Conservation (phyloP, 2,888 invertebrate genomes). For the Auanema freiburgensis region DNA sequence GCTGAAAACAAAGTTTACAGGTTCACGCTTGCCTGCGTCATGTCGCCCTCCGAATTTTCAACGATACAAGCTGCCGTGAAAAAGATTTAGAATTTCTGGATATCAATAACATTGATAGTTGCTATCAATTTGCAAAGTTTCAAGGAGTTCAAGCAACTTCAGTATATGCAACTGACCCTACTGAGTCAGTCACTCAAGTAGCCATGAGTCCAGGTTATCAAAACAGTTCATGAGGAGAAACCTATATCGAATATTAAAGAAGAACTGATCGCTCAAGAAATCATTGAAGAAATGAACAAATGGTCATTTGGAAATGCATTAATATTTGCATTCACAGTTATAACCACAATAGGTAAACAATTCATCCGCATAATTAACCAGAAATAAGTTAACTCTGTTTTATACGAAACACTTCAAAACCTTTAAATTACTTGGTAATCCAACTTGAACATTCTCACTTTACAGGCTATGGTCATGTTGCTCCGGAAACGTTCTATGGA, state of each 20-base stretch:
- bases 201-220: slow-evolving; percentile 4
- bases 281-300: slow-evolving; percentile 26
- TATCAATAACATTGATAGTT: slow-evolving; percentile 35
- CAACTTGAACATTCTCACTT: slow-evolving; percentile 21
- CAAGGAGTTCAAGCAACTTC: slow-evolving; percentile 5
- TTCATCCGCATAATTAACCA: slow-evolving; percentile 6
- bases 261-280: slow-evolving; percentile 13
- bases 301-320: slow-evolving; percentile 58
- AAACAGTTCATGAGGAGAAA: no score
- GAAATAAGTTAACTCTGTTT: not conserved
- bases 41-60: slow-evolving; percentile 23
- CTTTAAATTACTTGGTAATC: no score
- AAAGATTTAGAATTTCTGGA: slow-evolving; percentile 29
- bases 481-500: slow-evolving; percentile 53
- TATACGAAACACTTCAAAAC: not conserved
- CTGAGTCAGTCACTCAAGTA: not conserved
- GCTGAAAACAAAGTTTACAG: slow-evolving; percentile 14
- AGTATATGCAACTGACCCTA: slow-evolving; percentile 7
- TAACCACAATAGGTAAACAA: slow-evolving; percentile 56
- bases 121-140: slow-evolving; percentile 33
- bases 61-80: slow-evolving; percentile 27
- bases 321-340: slow-evolving; percentile 60
- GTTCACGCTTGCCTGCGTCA: slow-evolving; percentile 31
- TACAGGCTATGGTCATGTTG: slow-evolving; percentile 47
- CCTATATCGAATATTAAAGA: slow-evolving; percentile 11